Evolutionary conservation across 2,797 vertebrate species (phyloP).

Genomic region (Bovichtus variegatus): DNA sequence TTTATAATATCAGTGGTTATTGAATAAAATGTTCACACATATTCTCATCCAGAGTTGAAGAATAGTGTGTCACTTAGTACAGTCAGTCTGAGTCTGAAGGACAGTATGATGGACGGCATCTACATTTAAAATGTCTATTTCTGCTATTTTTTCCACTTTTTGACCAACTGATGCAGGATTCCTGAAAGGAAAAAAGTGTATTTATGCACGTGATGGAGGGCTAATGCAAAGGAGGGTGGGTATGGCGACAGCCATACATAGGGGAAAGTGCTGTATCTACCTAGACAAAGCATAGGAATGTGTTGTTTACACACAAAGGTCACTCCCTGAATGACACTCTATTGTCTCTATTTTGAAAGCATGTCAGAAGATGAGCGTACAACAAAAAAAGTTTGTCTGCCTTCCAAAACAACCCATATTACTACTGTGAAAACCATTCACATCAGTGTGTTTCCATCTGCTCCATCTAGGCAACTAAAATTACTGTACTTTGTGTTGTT

Average conservation of each 20-base stretch:
- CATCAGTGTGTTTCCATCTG: too few relatives aligned
- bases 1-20: slow-evolving; percentile 11
- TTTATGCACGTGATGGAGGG: neutral
- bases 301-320: neutral
- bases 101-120: neutral
- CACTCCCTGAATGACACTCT: neutral
- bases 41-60: neutral
- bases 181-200: neutral
- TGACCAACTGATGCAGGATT: neutral
- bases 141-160: neutral
- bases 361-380: neutral
- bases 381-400: neutral
- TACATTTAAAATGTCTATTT: neutral
- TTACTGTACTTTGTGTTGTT: neutral
- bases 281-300: neutral
- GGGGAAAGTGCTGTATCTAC: neutral
- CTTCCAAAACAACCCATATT: neutral
- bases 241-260: neutral
- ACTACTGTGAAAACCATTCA: neutral
- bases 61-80: neutral
- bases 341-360: neutral
- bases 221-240: neutral
- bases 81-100: neutral
- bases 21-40: slow-evolving; percentile 11
- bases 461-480: neutral